A percentile compares a stretch with the other conserved stretches of the same genome.
phyloP scores from a whole-genome alignment of 2,113 vertebrate genomes.

The Phalacrocorax aristotelis region DNA sequence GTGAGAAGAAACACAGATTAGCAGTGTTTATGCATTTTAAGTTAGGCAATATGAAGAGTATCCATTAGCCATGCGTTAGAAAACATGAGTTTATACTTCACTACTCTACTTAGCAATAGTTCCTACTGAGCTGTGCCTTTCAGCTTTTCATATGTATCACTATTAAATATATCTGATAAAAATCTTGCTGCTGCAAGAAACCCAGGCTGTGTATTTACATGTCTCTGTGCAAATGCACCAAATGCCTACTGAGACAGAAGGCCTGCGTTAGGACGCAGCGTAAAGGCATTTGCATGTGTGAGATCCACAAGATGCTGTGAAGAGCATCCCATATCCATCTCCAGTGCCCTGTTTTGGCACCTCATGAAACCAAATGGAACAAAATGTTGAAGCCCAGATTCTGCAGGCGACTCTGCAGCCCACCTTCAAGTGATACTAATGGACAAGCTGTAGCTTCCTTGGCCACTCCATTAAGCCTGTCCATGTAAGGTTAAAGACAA shows the following conservation, averaged over 20 bases:
- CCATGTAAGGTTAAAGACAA: not conserved
- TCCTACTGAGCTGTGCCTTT: not conserved
- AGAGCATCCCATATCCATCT: not conserved
- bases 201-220: not conserved
- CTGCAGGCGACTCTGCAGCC: accelerated
- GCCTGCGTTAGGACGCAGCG: not conserved
- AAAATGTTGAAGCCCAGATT: not conserved
- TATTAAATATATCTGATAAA: not conserved
- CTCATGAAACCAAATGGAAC: not conserved
- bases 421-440: not conserved
- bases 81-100: not conserved
- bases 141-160: not conserved
- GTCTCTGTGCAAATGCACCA: not conserved
- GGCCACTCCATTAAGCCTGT: not conserved
- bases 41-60: not conserved
- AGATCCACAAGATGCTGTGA: not conserved
- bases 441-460: not conserved
- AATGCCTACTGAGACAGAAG: not conserved
- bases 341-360: not conserved
- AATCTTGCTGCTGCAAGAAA: not conserved
- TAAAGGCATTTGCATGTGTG: not conserved
- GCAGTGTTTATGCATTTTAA: not conserved
- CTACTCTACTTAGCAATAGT: not conserved
- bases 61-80: not conserved
- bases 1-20: not conserved